phyloP scores from a whole-genome alignment of 2,113 vertebrate species.

The Pyrgilauda ruficollis region DNA sequence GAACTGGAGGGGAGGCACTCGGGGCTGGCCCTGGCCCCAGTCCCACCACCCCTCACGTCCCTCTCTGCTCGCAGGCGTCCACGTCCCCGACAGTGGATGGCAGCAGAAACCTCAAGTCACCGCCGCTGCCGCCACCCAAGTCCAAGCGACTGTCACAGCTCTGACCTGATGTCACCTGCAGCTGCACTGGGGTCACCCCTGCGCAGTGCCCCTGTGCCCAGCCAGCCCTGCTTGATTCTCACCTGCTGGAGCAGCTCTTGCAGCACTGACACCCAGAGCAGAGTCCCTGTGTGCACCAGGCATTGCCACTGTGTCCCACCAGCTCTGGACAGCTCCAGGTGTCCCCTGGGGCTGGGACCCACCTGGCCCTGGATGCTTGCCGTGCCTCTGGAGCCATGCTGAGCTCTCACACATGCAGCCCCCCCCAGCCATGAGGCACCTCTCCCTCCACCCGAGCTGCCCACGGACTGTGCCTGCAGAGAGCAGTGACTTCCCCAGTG shows the following conservation, averaged over 20 bases:
- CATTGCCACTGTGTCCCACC: background rate
- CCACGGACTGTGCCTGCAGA: fast-evolving
- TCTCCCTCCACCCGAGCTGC: background rate
- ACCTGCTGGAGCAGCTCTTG: background rate
- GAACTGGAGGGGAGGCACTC: background rate
- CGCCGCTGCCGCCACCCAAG: background rate
- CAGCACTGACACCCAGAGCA: background rate
- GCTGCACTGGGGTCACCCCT: background rate
- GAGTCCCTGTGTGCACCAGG: background rate
- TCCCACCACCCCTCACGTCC: fast-evolving
- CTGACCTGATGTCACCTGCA: background rate
- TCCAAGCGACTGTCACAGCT: background rate
- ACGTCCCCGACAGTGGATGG: fast-evolving
- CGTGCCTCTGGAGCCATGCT: fast-evolving
- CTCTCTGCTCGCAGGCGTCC: background rate
- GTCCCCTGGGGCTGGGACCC: background rate
- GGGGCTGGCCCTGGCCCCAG: fast-evolving
- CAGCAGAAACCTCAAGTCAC: background rate
- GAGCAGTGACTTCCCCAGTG: fast-evolving
- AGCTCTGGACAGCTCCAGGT: background rate
- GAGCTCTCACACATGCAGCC: background rate
- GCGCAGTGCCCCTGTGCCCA: background rate
- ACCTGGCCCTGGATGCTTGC: background rate
- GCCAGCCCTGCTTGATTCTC: background rate
- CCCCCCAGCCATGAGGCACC: background rate